phyloP scores from a whole-genome alignment of 2,797 vertebrate genomes.

The Myotis planiceps region DNA sequence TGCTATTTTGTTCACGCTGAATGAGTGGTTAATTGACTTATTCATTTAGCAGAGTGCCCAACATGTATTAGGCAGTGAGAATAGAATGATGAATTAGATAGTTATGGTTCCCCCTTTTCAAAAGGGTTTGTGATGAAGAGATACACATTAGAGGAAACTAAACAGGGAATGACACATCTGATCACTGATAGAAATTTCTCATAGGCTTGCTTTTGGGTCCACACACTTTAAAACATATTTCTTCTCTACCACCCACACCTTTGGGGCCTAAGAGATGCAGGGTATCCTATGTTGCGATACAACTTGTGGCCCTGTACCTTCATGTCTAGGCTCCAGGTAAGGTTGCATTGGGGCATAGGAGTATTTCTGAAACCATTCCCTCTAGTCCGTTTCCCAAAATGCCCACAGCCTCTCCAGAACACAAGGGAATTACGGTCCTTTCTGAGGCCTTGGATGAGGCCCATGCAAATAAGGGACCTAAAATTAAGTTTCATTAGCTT shows the following conservation, averaged over 20 bases:
- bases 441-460: background rate
- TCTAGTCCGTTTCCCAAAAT: background rate
- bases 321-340: background rate
- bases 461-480: background rate
- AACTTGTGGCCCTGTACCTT: background rate
- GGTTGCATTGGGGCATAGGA: background rate
- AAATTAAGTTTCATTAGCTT: background rate
- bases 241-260: background rate
- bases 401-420: background rate
- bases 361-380: background rate
- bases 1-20: background rate
- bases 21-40: background rate
- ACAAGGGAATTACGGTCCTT: background rate
- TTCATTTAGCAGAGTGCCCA: background rate
- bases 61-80: background rate
- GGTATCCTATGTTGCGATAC: background rate
- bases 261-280: background rate
- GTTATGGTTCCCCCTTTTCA: background rate
- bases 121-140: background rate
- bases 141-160: background rate
- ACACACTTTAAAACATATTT: background rate
- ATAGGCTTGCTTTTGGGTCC: background rate
- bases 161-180: background rate
- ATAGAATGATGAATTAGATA: background rate
- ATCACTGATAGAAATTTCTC: background rate